Base-by-base conservation (phyloP, 2,888 invertebrate genomes). In the Amiota communis region DNA sequence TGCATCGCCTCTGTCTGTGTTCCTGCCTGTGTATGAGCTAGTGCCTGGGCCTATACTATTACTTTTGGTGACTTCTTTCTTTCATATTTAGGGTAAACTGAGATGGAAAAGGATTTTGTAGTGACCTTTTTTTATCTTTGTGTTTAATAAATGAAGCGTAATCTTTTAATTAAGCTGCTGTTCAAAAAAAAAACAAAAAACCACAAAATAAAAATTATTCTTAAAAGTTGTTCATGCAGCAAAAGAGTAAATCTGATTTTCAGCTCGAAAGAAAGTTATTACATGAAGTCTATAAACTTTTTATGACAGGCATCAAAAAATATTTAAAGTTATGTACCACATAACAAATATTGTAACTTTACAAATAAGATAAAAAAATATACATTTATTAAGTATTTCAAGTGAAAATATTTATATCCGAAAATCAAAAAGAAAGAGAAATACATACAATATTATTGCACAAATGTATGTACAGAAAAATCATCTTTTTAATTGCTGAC, bases 61-160 rank as follows among this genome's bases (percentile, higher is more conserved):
- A n/a, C n/a, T 59, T 59, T 59, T 59, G 9, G 23, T 59, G 59
- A 36, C 63, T 36, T 13, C 17, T 59, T 63, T 23, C 59, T 36
- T 61, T 61, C 11, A n/a, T 36, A 36, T 36, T 63, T 63, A 36
- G 36, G 57, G 78, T 78, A 81, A 75, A 71, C 71, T 75, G 73
- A 77, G 76, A 77, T 75, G 64, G 75, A 78, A 74, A 72, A 77
- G 77, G 77, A 77, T 77, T 64, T 51, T 12, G 15, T 64, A 57
- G 8, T 70, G 13, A 49, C 12, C 9, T 68, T 48, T 15, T 20
- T 23, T 51, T 51, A n/a, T 47, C 13, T 13, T 23, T 51, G n/a
- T 51, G 51, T 13, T 51, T 65, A 77, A 77, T 78, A 81, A 83
- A 83, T 83, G 80, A 83, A 83, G 84, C 83, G 83, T 83, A 79